These are phyloP conservation scores for Myotis pilosus DNA, from an alignment of 2,797 vertebrate species.

Conservation along the genomic window DNA sequence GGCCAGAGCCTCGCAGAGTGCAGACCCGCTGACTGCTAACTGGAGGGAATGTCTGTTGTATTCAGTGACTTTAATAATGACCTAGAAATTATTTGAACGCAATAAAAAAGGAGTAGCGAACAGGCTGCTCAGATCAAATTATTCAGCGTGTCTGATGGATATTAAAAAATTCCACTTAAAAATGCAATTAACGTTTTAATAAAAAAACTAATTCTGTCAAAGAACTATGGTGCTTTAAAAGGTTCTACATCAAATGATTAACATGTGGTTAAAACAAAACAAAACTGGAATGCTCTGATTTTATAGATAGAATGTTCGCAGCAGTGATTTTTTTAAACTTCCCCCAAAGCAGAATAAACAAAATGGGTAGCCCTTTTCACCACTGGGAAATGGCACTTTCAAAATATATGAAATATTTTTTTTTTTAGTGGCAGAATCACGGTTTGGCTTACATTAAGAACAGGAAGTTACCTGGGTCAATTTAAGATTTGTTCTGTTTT, in stretches of 20 bases:
- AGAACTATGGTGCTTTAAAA: slow-evolving; percentile 25
- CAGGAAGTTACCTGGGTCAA: background rate
- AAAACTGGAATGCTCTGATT: background rate
- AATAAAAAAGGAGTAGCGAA: background rate
- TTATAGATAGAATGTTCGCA: background rate
- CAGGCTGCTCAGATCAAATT: background rate
- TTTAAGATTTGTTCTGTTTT: background rate
- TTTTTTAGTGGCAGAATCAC: background rate
- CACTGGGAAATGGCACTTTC: background rate
- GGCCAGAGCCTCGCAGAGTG: background rate
- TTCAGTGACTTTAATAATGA: background rate
- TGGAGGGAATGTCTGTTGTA: background rate
- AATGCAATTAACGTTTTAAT: slow-evolving; percentile 69
- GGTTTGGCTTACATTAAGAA: background rate
- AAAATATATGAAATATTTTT: background rate
- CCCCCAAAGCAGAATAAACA: background rate
- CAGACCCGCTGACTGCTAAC: rapidly evolving
- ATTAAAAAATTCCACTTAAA: slow-evolving; percentile 54
- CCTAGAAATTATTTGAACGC: background rate
- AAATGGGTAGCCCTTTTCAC: background rate
- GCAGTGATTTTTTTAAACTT: background rate
- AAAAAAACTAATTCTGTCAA: slow-evolving; percentile 56
- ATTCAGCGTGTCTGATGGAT: background rate
- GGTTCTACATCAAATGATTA: slow-evolving; percentile 33
- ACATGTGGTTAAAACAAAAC: background rate